Evolutionary conservation across 1,140 invertebrate genomes (phyloP).

Genomic region (Heliothis subflexa): DNA sequence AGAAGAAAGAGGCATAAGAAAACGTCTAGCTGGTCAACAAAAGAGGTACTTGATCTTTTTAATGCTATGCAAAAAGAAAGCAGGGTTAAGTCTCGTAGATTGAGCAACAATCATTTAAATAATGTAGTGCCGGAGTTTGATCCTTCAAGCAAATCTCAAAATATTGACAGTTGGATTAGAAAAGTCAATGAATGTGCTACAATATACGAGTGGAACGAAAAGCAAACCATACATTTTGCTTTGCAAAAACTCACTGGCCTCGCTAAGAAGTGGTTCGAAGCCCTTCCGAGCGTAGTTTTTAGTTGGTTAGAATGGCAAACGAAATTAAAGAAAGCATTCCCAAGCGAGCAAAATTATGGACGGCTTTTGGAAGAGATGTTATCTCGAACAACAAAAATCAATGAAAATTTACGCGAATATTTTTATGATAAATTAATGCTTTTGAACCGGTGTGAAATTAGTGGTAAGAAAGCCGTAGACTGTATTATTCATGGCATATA

Average conservation of each 20-base stretch:
- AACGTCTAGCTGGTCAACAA: neutral
- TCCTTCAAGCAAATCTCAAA: conserved; percentile 31
- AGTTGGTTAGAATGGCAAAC: neutral
- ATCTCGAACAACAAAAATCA: neutral
- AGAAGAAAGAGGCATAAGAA: neutral
- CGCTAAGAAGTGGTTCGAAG: conserved; percentile 19
- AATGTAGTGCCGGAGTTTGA: conserved; percentile 51
- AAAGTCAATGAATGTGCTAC: conserved; percentile 47
- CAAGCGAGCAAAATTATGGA: conserved; percentile 7
- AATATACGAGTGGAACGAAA: conserved; percentile 46
- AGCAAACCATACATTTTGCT: conserved; percentile 48
- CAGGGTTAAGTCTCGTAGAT: neutral
- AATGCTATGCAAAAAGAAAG: neutral
- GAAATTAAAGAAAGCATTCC: conserved; percentile 1
- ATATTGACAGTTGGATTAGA: conserved; percentile 35
- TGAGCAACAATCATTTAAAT: neutral
- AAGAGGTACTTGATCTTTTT: neutral
- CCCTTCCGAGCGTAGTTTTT: neutral
- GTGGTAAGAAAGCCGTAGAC: neutral
- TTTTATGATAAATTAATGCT: conserved; percentile 4
- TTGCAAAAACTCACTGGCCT: conserved; percentile 41
- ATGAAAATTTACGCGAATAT: neutral
- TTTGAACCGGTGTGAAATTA: neutral
- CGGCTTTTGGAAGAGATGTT: conserved; percentile 6
- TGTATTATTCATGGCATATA: neutral